A percentile compares a stretch with the other conserved stretches of the same genome.
These are phyloP conservation scores for Eurypyga helias DNA, from an alignment of 2,113 vertebrate genomes.

Conservation along the genomic window DNA sequence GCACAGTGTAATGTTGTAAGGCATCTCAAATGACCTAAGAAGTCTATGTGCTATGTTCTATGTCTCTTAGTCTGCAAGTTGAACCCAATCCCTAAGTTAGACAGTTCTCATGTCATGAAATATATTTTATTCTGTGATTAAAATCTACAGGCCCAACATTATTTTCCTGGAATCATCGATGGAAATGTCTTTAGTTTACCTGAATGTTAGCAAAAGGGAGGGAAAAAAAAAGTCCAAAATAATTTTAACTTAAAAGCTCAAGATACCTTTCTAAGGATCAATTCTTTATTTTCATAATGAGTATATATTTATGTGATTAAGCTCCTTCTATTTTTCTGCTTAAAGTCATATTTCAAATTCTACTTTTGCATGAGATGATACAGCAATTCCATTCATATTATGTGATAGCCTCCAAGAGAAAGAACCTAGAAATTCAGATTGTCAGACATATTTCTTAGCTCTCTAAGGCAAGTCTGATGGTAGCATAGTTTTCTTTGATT, in stretches of 20 bases:
- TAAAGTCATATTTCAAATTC: neutral
- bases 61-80: neutral
- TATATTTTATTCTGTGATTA: neutral
- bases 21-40: neutral
- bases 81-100: neutral
- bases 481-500: neutral
- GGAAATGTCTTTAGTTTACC: neutral
- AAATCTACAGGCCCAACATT: rapidly evolving
- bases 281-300: neutral
- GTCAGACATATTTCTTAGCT: neutral
- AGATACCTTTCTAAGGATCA: neutral
- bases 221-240: neutral
- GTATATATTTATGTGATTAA: neutral
- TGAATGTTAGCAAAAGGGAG: neutral
- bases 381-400: neutral
- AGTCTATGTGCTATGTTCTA: neutral
- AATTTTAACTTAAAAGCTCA: neutral
- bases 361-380: neutral
- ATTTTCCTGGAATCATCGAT: neutral
- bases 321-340: neutral
- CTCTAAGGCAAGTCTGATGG: neutral
- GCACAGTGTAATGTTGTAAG: neutral
- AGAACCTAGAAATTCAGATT: neutral
- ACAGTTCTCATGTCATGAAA: neutral
- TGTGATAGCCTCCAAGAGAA: neutral